Evolutionary conservation across 92 coral and sea anemone species (phyloP), one percentile per base, ranked within the genome.

Genomic region (Pocillopora grandis): DNA sequence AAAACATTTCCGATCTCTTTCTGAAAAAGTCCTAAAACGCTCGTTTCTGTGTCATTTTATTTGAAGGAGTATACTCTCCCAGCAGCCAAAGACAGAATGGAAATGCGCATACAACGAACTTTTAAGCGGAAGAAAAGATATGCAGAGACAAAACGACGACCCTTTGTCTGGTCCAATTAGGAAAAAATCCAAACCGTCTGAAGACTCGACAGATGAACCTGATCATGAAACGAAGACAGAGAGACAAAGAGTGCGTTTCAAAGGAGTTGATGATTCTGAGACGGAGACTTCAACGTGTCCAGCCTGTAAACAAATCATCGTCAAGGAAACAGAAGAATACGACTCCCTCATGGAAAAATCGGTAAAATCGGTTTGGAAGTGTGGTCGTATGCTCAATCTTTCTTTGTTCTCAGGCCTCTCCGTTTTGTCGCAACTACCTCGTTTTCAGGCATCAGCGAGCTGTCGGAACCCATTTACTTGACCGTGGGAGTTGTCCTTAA

Each of bases 11-110:
- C 5, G 4, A 3, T 42, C 52, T 3, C 52, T 42, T 7, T 42
- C 0, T 42, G 52, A 42, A 42, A 42, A 42, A 7, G 52, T 42
- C 52, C 4, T 7, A 18, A 5, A 66, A 66, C 20, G 17, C 9
- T 20, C 72, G 12, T 20, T 66, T 20, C 37, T 52, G 64, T 56
- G 15, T 16, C 3, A 37, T 18, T 49, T 77, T 23, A 0, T 66
- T 56, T 35, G 61, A 31, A 84, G 88, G 83, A 77, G 82, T 55
- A 84, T 76, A 20, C 58, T 77, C 21, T 58, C 88, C 13, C 88
- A 77, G 59, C 83, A 76, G 36, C 67, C 68, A 19, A 84, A 76
- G 42, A 84, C 88, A 58, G 88, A 77, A 77, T 84, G 83, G 88
- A 76, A 84, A 67, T 84, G 83, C 58, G 76, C 83, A 10, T 77